Evolutionary conservation across 2,113 vertebrate species (phyloP), one percentile per base, ranked within the genome.

Genomic region (Chloroceryle aenea): DNA sequence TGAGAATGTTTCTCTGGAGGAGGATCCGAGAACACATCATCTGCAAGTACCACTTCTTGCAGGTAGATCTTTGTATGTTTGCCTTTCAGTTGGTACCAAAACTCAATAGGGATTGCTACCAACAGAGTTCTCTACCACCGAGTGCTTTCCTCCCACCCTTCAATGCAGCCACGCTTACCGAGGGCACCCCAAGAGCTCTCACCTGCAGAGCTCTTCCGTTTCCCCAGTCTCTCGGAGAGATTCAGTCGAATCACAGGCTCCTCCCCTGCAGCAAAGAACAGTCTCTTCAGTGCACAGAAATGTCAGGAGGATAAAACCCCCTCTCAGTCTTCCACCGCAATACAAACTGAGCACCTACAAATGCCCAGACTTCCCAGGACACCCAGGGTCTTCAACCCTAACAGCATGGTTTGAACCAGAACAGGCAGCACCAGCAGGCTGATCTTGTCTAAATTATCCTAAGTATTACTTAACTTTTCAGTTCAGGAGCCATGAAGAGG

Each of bases 211-310:
- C 90, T 13, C 89, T 98, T 98, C 66, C 98, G 97, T 85, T 98
- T 99, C 2, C 98, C 98, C 26, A 99, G 93, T 67, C 98, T 98
- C 69, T 99, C 98, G 1, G 96, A 75, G 77, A 99, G 84, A 29
- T 95, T 98, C 78, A 98, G 32, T 30, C 89, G 95, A 96, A 98
- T 98, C 74, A 91, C 92, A 5, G 97, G 95, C 26, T 98, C 98
- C 58, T 99, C 98, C 88, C 97, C 98, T 98, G 47, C 77, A 93
- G 88, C 6, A 68, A 95, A 91, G 8, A 12, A 53, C 1, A 3
- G 66, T 5, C 4, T 62, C 29, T 22, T 81, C 30, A 62, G 66
- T 17, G 63, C 61, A 66, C 20, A 42, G n/a, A 55, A 71, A 40
- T 18, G 26, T 23, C 40, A 80, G 19, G 52, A 36, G 59, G 21